A percentile compares a stretch with the other conserved stretches of the same genome.
These are phyloP conservation scores for Leptinotarsa lineolata DNA, from an alignment of 1,140 invertebrate genomes.

Conservation along the genomic window DNA sequence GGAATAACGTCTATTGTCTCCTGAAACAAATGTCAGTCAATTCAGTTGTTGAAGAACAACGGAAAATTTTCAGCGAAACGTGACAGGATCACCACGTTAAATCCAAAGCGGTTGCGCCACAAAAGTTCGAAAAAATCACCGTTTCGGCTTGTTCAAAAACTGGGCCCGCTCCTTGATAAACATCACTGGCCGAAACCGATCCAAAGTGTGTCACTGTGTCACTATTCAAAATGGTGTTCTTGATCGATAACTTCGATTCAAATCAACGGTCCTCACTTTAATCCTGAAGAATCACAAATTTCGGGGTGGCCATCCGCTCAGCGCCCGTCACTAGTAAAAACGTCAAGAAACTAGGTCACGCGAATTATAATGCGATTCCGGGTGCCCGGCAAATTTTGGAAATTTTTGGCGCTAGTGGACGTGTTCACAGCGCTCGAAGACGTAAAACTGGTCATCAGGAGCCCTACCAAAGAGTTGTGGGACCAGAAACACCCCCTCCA, in stretches of 20 bases:
- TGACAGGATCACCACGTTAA: background rate
- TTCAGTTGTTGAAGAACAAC: slow-evolving; percentile 6
- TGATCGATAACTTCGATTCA: background rate
- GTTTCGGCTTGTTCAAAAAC: slow-evolving; percentile 38
- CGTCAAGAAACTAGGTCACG: background rate
- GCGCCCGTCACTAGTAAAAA: background rate
- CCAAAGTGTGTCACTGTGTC: slow-evolving; percentile 48
- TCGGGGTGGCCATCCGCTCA: background rate
- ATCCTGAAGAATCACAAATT: background rate
- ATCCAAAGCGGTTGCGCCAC: background rate
- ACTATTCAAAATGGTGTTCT: slow-evolving; percentile 28
- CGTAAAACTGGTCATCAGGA: slow-evolving; percentile 48
- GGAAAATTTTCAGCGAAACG: background rate
- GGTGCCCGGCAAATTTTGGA: slow-evolving; percentile 8
- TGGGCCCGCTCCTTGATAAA: slow-evolving; percentile 36
- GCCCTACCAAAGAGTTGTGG: slow-evolving; percentile 47
- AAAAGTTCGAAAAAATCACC: slow-evolving; percentile 30
- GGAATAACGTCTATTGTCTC: slow-evolving; percentile 34
- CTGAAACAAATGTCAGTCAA: slow-evolving; percentile 31
- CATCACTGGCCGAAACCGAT: slow-evolving; percentile 34
- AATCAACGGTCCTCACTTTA: background rate
- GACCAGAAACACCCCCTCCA: slow-evolving; percentile 46
- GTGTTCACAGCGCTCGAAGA: slow-evolving; percentile 39
- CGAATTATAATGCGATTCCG: background rate
- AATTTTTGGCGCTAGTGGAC: slow-evolving; percentile 36